Base-by-base conservation (phyloP, 1,140 invertebrate genomes). In the Coenobita brevimanus region DNA sequence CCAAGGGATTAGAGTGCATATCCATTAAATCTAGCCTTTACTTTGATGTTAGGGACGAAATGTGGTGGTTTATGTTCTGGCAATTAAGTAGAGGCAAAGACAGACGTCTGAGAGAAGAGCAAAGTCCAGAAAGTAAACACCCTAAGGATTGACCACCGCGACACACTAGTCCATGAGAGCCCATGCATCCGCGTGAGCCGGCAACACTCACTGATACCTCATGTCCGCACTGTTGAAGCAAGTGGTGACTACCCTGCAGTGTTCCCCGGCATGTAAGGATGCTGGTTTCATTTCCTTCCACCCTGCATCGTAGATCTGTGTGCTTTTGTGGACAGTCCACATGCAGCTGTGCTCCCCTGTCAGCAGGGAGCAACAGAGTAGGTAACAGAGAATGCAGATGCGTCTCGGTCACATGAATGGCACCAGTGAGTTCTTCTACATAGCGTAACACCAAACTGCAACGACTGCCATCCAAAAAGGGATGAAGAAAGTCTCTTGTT, bases 301-400 rank as follows among this genome's bases (percentile, higher is more conserved):
- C 73, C 3, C 60, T 64, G 38, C 83, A 86, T 17, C 41, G 24
- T 21, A 86, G 73, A 41, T 86, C 83, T 21, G 75, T 54, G 41
- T 86, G 83, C 8, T 86, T 73, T 21, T 62, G 73, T 4, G 57
- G 24, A 46, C 83, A 86, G n/a, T 86, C 83, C 1, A 86, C 73
- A 17, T 86, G 83, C 21, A 86, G 1, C 24, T 86, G 83, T 27
- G 83, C 83, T 13, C 83, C 83, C 3, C 83, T 57, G 8, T 78
- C 83, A 54, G 83, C 75, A 33, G 83, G 83, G n/a, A 78, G 6
- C 2, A 86, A 4, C 24, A 86, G 30, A 3, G 83, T 67, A n/a
- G 75, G 60, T 8, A 78, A 36, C 10, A 21, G 13, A 3, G 43
- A 46, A 30, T 67, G 60, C 1, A 86, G 30, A 54, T 8, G 0